Conservation (phyloP, 2,888 invertebrate species). For the Melitaea athalia region DNA sequence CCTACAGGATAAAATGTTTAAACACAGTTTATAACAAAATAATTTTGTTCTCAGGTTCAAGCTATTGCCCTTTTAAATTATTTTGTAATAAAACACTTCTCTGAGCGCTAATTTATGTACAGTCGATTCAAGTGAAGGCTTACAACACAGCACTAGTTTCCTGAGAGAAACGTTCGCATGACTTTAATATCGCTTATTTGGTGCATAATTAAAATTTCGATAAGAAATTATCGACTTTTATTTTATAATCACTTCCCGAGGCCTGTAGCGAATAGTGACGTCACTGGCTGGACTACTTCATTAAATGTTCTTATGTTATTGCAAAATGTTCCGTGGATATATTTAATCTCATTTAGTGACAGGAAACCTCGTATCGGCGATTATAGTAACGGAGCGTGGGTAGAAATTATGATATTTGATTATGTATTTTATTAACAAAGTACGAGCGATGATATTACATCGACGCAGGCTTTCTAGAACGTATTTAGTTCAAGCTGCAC, state of each 20-base stretch:
- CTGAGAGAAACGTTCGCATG: constrained; percentile 8
- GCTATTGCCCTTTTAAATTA: constrained; percentile 10
- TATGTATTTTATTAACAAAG: constrained; percentile 35
- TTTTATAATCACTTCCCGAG: constrained; percentile 25
- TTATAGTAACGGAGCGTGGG: constrained; percentile 53
- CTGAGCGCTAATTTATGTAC: constrained; percentile 8
- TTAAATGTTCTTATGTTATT: constrained; percentile 66
- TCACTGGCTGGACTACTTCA: constrained; percentile 48
- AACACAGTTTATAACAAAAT: neutral
- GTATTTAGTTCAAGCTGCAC: constrained; percentile 37
- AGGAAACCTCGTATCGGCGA: constrained; percentile 64
- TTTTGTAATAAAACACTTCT: constrained; percentile 11
- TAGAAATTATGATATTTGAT: constrained; percentile 35
- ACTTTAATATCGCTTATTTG: constrained; percentile 14
- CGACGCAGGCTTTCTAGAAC: constrained; percentile 25
- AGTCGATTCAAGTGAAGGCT: constrained; percentile 5
- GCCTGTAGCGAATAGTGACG: constrained; percentile 42
- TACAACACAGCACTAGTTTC: constrained; percentile 10
- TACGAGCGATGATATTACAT: constrained; percentile 39
- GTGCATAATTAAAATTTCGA: constrained; percentile 25
- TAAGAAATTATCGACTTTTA: constrained; percentile 15
- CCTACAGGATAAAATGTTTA: neutral
- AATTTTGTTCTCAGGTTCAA: neutral
- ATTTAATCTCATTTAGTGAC: constrained; percentile 75
- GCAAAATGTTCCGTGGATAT: constrained; percentile 60